phyloP scores from a whole-genome alignment of 2,113 vertebrate species.

The Microcebus tavaratra region DNA sequence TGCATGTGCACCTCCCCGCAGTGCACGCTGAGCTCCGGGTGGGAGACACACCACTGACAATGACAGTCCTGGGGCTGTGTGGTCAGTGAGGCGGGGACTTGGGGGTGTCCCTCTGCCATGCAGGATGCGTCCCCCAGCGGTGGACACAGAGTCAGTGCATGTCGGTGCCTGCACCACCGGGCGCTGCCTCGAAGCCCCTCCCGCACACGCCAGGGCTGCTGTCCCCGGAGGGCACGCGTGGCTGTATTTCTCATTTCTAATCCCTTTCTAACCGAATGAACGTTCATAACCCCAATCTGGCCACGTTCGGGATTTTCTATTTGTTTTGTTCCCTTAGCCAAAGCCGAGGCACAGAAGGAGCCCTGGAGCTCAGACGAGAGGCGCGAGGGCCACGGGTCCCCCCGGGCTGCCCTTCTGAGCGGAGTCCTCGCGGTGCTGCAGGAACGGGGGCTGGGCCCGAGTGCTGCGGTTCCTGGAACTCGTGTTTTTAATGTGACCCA shows the following conservation, averaged over 20 bases:
- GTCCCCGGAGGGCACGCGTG: accelerated
- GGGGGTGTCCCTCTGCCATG: neutral
- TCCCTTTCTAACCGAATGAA: accelerated
- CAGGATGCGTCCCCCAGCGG: accelerated
- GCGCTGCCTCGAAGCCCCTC: neutral
- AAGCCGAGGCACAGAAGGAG: neutral
- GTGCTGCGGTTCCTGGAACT: accelerated
- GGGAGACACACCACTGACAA: accelerated
- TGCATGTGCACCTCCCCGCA: neutral
- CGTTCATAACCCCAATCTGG: accelerated
- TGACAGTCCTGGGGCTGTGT: accelerated
- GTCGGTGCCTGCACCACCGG: accelerated
- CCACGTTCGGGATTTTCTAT: accelerated
- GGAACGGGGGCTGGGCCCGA: neutral
- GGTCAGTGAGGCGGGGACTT: accelerated
- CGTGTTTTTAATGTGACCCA: accelerated
- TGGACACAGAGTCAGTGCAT: neutral
- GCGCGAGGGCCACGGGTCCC: accelerated
- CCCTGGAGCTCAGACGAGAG: neutral
- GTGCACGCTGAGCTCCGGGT: accelerated
- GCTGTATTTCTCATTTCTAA: accelerated
- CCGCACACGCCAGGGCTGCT: accelerated
- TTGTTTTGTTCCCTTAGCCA: accelerated
- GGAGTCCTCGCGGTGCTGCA: accelerated
- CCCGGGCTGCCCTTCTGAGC: neutral